Evolutionary conservation across 2,797 vertebrate species (phyloP).

Genomic region (Psittacula echo): DNA sequence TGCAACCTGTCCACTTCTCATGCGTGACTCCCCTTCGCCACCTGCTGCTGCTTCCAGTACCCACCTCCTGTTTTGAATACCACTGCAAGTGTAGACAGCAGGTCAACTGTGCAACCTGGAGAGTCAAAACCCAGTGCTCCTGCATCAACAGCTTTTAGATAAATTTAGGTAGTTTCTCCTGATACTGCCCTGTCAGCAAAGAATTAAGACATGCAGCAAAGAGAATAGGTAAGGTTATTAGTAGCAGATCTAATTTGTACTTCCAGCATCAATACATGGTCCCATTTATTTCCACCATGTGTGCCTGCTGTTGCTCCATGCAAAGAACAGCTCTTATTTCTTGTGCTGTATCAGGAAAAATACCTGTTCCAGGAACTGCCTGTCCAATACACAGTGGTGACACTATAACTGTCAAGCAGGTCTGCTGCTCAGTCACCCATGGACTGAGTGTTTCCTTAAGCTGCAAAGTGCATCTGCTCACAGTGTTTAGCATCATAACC

Average conservation of each 20-base stretch:
- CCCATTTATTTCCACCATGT: background rate
- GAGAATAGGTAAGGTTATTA: background rate
- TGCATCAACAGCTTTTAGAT: background rate
- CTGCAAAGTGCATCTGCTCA: background rate
- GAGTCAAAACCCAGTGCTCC: accelerated
- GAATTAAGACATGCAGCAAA: background rate
- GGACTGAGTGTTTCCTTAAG: background rate
- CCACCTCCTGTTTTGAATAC: background rate
- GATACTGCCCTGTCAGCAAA: background rate
- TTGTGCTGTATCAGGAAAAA: background rate
- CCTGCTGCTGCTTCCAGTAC: background rate
- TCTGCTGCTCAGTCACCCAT: background rate
- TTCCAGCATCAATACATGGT: accelerated
- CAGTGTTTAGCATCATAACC: background rate
- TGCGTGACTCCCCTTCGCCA: background rate
- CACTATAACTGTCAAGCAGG: background rate
- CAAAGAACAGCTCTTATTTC: background rate
- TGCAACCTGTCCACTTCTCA: accelerated
- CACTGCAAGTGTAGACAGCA: background rate
- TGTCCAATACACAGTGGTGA: background rate
- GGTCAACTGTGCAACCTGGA: background rate
- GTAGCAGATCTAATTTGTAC: background rate
- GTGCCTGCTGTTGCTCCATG: background rate
- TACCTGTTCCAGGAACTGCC: background rate
- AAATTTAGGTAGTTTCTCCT: background rate